Evolutionary conservation across 2,888 invertebrate species (phyloP), one percentile per base, ranked within the genome.

Genomic region (Thymelicus lineola): DNA sequence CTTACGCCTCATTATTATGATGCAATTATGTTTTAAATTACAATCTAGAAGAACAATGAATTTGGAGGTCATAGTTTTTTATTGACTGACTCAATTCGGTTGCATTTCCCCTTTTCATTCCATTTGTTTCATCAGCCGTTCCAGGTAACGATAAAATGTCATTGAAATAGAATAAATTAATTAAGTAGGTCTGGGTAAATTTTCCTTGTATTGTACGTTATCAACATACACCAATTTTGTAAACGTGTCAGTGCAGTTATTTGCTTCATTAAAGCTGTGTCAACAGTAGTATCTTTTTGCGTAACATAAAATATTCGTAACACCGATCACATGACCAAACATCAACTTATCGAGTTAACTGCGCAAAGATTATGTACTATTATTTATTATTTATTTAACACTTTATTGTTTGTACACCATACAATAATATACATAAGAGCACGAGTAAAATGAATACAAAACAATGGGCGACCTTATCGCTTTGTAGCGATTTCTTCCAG

Each of bases 21-120:
- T 38, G 64, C 64, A 64, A 64, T 50, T 64, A n/a, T 28, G n/a
- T 45, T 55, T 55, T 28, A 55, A 42, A 64, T 64, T 64, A 28
- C 64, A 64, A 28, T 45, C 45, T 28, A 57, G 64, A 64, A 57
- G 36, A 63, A 50, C 50, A 17, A 14, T 53, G 1, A 55, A 57
- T 14, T 36, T 57, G n/a, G 55, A 64, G 64, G 64, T 57, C 64
- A 64, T 55, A 36, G 42, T 45, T 64, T 64, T 64, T 14, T 55
- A 55, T 14, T 14, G 55, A 3, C 55, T 55, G 55, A 55, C 35
- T 55, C 55, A 55, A 55, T 55, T 55, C 12, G 28, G 6, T 55
- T 55, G 55, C 55, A 55, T 28, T 35, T 55, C 55, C 55, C 55
- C 28, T 55, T 55, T 55, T 55, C 55, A 55, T 28, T 55, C n/a